A percentile compares a stretch with the other conserved stretches of the same genome.
phyloP scores from a whole-genome alignment of 2,888 invertebrate species.

The Melolontha melolontha region DNA sequence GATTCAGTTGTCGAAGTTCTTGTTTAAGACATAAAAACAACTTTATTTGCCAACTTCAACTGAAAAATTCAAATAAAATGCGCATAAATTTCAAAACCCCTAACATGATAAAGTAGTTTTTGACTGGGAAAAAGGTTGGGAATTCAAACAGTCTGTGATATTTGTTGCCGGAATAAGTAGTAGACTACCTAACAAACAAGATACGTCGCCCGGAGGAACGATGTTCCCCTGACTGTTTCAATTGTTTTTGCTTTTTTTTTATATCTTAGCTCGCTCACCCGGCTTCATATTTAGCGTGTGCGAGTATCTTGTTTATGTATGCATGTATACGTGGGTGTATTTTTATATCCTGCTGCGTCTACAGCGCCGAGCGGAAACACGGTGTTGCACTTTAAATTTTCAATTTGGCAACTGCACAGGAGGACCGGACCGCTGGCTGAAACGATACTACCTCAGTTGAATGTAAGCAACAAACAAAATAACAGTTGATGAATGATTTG shows the following conservation, averaged over 20 bases:
- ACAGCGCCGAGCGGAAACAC: slow-evolving; percentile 48
- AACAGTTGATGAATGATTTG: slow-evolving; percentile 29
- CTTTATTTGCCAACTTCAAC: slow-evolving; percentile 39
- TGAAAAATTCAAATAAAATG: slow-evolving; percentile 46
- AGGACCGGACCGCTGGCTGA: neutral
- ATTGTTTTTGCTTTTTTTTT: slow-evolving; percentile 41
- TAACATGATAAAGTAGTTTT: slow-evolving; percentile 48
- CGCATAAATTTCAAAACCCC: slow-evolving; percentile 49
- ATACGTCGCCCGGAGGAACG: slow-evolving; percentile 42
- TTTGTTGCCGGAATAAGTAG: slow-evolving; percentile 49
- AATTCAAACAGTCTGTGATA: slow-evolving; percentile 45
- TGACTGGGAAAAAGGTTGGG: slow-evolving; percentile 44
- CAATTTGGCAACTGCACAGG: slow-evolving; percentile 39
- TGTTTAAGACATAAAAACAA: slow-evolving; percentile 40
- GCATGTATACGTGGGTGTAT: slow-evolving; percentile 40
- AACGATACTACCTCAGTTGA: slow-evolving; percentile 10
- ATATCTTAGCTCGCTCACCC: slow-evolving; percentile 26
- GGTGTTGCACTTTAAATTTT: slow-evolving; percentile 50
- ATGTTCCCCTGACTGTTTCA: slow-evolving; percentile 40
- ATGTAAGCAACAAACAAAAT: slow-evolving; percentile 3
- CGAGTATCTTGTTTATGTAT: neutral
- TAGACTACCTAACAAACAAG: slow-evolving; percentile 50
- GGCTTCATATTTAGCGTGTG: slow-evolving; percentile 25
- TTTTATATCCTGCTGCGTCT: slow-evolving; percentile 46
- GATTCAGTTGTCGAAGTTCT: slow-evolving; percentile 38